A percentile compares a stretch with the other conserved stretches of the same genome.
These are phyloP conservation scores for Caenorhabditis becei DNA, from an alignment of 2,888 invertebrate species.

Conservation along the genomic window DNA sequence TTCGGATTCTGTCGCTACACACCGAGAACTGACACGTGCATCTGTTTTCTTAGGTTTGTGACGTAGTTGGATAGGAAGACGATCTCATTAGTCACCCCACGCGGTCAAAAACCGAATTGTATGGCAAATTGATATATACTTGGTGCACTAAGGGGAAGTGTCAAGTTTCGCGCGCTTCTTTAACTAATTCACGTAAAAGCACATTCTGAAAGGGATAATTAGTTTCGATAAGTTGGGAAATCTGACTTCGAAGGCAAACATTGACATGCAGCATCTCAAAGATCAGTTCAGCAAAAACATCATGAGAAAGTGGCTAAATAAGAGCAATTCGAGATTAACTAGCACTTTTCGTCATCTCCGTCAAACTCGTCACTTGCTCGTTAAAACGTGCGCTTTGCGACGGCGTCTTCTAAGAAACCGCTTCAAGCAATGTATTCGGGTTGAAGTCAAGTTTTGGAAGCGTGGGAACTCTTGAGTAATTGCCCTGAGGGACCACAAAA, in stretches of 20 bases:
- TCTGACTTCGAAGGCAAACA: background rate
- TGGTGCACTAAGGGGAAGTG: background rate
- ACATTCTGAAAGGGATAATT: background rate
- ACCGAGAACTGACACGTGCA: conserved; percentile 90
- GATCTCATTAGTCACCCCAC: background rate
- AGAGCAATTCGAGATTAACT: background rate
- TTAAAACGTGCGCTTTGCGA: background rate
- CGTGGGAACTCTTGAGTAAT: background rate
- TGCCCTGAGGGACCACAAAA: background rate
- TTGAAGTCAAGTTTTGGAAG: too few species aligned
- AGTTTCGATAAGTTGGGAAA: background rate
- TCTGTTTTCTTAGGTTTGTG: conserved; percentile 83
- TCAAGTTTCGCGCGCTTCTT: conserved; percentile 3
- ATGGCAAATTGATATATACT: background rate
- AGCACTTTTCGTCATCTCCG: conserved; percentile 21
- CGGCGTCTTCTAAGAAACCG: background rate
- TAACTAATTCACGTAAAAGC: conserved; percentile 6
- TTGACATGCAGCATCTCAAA: background rate
- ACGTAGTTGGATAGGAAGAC: background rate
- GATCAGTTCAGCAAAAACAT: background rate
- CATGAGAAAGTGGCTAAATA: background rate
- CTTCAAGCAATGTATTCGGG: background rate
- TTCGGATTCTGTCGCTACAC: conserved; percentile 98
- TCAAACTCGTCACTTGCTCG: background rate
- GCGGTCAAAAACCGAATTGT: background rate